Evolutionary conservation across 2,888 invertebrate species (phyloP).

Genomic region (Germaria angustata): DNA sequence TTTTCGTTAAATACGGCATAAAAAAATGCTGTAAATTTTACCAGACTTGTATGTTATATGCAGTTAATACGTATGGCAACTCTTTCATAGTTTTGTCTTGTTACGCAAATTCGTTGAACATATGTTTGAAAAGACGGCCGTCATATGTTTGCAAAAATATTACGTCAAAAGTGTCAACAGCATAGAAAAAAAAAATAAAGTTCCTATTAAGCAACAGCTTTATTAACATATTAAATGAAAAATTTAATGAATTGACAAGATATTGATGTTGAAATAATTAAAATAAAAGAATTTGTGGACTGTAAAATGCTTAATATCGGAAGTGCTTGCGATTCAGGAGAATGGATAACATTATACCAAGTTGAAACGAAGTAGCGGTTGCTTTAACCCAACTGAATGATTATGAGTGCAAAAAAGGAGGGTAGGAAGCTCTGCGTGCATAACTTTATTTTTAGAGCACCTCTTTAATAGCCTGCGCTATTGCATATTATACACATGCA

Average conservation of each 20-base stretch:
- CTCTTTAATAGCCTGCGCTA: background rate
- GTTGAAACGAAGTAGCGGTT: constrained; percentile 17
- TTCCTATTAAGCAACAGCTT: constrained; percentile 60
- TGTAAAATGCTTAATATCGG: background rate
- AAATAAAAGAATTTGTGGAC: background rate
- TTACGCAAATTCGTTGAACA: constrained; percentile 48
- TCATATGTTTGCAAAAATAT: constrained; percentile 44
- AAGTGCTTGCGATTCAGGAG: background rate
- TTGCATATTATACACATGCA: background rate
- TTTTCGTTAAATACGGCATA: too few relatives aligned
- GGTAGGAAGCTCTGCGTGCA: background rate
- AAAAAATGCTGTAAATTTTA: too few relatives aligned
- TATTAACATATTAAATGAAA: constrained; percentile 33
- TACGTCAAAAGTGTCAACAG: constrained; percentile 62
- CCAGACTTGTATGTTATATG: too few relatives aligned
- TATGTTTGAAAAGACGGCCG: constrained; percentile 45
- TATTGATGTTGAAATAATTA: constrained; percentile 19
- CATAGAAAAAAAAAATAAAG: constrained; percentile 43
- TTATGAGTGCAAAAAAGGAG: background rate
- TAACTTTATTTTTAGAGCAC: background rate
- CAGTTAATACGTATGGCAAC: constrained; percentile 2
- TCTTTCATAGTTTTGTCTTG: constrained; percentile 43
- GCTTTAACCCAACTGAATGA: background rate
- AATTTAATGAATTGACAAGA: background rate
- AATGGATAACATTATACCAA: constrained; percentile 30